A percentile compares a stretch with the other conserved stretches of the same genome.
These are phyloP conservation scores for Centropus unirufus DNA, from an alignment of 2,113 vertebrate species.

Conservation along the genomic window DNA sequence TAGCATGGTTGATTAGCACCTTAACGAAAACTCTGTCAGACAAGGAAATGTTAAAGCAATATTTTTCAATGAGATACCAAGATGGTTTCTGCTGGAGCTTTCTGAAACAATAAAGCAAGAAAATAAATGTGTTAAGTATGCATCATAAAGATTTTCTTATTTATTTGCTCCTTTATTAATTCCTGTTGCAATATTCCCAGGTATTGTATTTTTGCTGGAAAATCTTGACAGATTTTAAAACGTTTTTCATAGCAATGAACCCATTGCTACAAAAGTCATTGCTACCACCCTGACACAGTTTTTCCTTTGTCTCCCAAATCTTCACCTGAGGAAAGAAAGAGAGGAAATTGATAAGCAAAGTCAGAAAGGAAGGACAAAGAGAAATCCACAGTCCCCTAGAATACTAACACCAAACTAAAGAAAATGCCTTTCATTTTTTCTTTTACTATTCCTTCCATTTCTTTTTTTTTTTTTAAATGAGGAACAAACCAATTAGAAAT, in stretches of 20 bases:
- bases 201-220: neutral
- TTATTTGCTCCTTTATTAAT: neutral
- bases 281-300: neutral
- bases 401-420: neutral
- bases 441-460: neutral
- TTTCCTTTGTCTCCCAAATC: neutral
- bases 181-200: neutral
- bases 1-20: neutral
- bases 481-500: neutral
- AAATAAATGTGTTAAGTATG: neutral
- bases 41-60: neutral
- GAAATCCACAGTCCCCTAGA: neutral
- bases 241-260: neutral
- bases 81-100: neutral
- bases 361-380: neutral
- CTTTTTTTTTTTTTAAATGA: neutral
- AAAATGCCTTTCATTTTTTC: neutral
- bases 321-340: neutral
- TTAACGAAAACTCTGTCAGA: constrained; percentile 9
- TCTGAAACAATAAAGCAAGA: neutral
- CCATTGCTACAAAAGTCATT: neutral
- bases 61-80: neutral
- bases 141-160: neutral
- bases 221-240: neutral
- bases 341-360: neutral